A percentile compares a stretch with the other conserved stretches of the same genome.
phyloP scores from a whole-genome alignment of 2,888 invertebrate genomes.

The Cataglyphis rosenhaueri region DNA sequence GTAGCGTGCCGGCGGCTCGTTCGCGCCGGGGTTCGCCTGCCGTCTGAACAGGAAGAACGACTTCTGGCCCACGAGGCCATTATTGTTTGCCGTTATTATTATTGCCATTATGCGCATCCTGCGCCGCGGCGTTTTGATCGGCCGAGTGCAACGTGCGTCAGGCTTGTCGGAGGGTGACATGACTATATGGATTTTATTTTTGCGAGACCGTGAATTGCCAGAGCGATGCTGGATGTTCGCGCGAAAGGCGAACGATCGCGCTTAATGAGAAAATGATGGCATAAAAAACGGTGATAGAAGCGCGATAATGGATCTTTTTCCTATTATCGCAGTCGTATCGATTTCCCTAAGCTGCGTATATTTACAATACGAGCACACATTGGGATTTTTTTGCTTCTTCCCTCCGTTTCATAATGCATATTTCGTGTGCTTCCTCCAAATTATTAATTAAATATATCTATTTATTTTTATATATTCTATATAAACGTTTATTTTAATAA shows the following conservation, averaged over 20 bases:
- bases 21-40: constrained; percentile 53
- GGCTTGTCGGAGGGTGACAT: not conserved
- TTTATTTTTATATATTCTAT: not conserved
- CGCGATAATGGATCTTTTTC: not conserved
- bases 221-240: not conserved
- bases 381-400: not conserved
- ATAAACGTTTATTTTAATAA: not conserved
- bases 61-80: constrained; percentile 56
- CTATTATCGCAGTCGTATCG: not conserved
- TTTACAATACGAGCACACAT: not conserved
- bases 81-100: constrained; percentile 63
- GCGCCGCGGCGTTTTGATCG: constrained; percentile 37
- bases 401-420: not conserved
- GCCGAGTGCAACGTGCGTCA: constrained; percentile 19
- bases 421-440: not conserved
- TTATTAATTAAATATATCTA: constrained; percentile 5
- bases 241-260: not conserved
- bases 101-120: constrained; percentile 55
- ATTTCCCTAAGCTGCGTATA: not conserved
- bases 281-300: not conserved
- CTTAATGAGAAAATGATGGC: constrained; percentile 20
- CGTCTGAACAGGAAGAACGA: constrained; percentile 61
- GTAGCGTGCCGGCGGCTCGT: constrained; percentile 48
- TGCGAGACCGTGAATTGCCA: not conserved
- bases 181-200: constrained; percentile 20